Evolutionary conservation across 2,888 invertebrate species (phyloP), one percentile per base, ranked within the genome.

Genomic region (Cantharis rustica): DNA sequence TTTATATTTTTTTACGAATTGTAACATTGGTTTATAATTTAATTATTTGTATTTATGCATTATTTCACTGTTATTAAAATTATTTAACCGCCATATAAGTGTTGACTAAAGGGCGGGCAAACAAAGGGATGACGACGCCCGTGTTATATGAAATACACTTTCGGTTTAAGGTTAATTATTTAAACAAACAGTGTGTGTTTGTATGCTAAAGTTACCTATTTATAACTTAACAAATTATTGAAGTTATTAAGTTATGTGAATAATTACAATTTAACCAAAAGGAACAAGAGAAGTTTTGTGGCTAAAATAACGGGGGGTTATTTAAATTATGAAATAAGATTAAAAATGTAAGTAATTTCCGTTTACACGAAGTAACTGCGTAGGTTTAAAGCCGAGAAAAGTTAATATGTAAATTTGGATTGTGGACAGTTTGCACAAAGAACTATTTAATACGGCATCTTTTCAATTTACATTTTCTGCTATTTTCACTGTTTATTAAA

Each of bases 391-490:
- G 2, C 17, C n/a, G 20, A 20, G 23, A 66, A 66, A 66, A 66
- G 64, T 23, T 66, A 66, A 66, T 66, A 66, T 66, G 64, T 20
- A 66, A 66, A 66, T 66, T 66, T 66, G 20, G 64, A 20, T 66
- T 66, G 64, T 23, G 64, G 64, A 66, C 64, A 66, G 64, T 66
- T 20, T 66, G 64, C 64, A 66, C 64, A 66, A 75, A 61, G 64
- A 71, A 64, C 75, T 71, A 75, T 70, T 75, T 71, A 64, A 75
- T 66, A 75, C 64, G 70, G 61, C 70, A 66, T 75, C 63, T 62
- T 70, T 75, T 75, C 75, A 69, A 75, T 75, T 75, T 75, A 66
- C 70, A 75, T 75, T 75, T 66, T 66, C 64, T 66, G 64, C 64
- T 66, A 10, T 66, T 20, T 66, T 66, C 64, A 66, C 64, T 23